A percentile compares a stretch with the other conserved stretches of the same genome.
Conservation (phyloP, 1,140 invertebrate species). For the Papilio xuthus region DNA sequence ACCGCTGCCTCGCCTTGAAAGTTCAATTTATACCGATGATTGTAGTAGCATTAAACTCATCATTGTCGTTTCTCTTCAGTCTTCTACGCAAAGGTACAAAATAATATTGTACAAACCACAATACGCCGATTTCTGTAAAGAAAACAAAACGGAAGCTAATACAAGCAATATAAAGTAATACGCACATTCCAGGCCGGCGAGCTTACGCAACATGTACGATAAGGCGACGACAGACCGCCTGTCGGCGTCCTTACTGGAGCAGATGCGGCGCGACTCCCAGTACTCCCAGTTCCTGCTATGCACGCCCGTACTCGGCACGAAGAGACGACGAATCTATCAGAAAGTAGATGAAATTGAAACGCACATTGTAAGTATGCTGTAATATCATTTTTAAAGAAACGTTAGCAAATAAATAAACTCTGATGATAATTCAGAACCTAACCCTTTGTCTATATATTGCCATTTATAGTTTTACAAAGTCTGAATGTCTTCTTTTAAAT, state of each 20-base stretch:
- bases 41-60: background rate
- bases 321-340: slow-evolving; percentile 84
- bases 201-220: slow-evolving; percentile 88
- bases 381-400: background rate
- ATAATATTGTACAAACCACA: background rate
- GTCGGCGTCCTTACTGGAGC: slow-evolving; percentile 80
- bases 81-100: background rate
- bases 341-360: slow-evolving; percentile 93
- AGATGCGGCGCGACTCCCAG: slow-evolving; percentile 79
- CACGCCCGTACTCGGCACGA: slow-evolving; percentile 89
- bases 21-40: background rate
- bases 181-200: slow-evolving; percentile 81
- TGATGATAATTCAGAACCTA: background rate
- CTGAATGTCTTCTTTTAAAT: background rate
- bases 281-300: slow-evolving; percentile 85
- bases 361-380: slow-evolving; percentile 86
- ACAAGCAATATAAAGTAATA: slow-evolving; percentile 18
- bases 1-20: background rate
- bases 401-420: background rate
- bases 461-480: too few relatives aligned
- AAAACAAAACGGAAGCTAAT: slow-evolving; percentile 9
- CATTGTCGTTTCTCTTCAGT: background rate
- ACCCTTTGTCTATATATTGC: too few relatives aligned
- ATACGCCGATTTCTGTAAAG: background rate
- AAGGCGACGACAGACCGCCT: slow-evolving; percentile 83